Evolutionary conservation across 2,888 invertebrate genomes (phyloP).

Genomic region (Patella pellucida): DNA sequence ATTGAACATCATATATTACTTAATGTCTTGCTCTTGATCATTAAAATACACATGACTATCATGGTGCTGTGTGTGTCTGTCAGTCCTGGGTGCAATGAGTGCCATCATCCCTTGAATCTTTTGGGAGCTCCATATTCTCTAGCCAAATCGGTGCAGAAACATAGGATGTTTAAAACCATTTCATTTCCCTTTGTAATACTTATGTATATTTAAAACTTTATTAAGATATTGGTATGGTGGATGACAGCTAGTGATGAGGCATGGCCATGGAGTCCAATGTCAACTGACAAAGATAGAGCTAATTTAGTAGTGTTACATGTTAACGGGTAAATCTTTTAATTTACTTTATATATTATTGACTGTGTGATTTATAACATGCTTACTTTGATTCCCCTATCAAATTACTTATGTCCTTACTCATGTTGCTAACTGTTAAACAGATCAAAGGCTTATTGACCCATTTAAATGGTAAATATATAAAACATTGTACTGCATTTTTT

Average conservation of each 20-base stretch:
- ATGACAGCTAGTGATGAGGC: conserved; percentile 86
- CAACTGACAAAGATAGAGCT: conserved; percentile 86
- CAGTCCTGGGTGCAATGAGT: too few species aligned
- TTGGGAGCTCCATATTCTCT: too few species aligned
- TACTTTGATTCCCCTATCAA: neutral
- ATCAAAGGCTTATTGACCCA: neutral
- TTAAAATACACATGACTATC: too few species aligned
- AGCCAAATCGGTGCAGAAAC: too few species aligned
- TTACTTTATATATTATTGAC: neutral
- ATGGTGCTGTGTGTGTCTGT: too few species aligned
- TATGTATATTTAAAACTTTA: conserved; percentile 26
- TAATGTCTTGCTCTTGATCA: too few species aligned
- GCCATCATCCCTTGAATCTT: too few species aligned
- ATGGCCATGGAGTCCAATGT: conserved; percentile 91
- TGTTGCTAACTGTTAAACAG: conserved; percentile 8
- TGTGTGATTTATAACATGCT: neutral
- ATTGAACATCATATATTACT: too few species aligned
- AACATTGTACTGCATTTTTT: too few species aligned
- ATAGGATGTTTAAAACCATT: too few species aligned
- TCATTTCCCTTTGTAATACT: neutral
- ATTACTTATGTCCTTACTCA: neutral
- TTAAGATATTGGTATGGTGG: conserved; percentile 85
- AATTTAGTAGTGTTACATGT: conserved; percentile 87
- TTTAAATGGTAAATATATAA: too few species aligned
- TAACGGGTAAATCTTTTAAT: conserved; percentile 75